phyloP scores from a whole-genome alignment of 2,113 vertebrate species.

The Perca fluviatilis region DNA sequence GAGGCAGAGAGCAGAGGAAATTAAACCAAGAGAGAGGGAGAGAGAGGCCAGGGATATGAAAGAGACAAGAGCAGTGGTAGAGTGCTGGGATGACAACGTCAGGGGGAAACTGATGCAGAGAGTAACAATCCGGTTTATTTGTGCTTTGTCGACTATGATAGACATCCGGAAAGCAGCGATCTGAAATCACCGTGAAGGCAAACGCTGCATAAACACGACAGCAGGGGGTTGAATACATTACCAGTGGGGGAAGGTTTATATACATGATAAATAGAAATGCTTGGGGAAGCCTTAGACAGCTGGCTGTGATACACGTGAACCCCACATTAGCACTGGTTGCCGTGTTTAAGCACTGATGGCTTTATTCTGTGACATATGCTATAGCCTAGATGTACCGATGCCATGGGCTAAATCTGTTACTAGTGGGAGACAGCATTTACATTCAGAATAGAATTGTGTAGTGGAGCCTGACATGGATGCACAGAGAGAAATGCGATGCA shows the following conservation, averaged over 20 bases:
- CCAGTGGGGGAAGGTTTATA: conserved; percentile 21
- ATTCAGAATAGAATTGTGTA: background rate
- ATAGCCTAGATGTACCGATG: conserved; percentile 8
- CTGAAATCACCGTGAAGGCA: conserved; percentile 54
- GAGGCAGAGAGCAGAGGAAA: conserved; percentile 49
- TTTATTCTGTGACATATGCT: conserved; percentile 25
- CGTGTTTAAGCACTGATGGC: conserved; percentile 18
- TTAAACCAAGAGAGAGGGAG: conserved; percentile 24
- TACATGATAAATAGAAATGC: conserved; percentile 32
- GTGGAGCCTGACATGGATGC: conserved; percentile 7
- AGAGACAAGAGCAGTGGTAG: conserved; percentile 22
- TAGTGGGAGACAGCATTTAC: background rate
- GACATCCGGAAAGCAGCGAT: conserved; percentile 34
- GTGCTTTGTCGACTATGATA: conserved; percentile 61
- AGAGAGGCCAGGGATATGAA: conserved; percentile 42
- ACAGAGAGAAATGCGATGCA: background rate
- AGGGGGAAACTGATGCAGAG: conserved; percentile 61
- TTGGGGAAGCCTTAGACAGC: conserved; percentile 38
- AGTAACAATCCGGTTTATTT: conserved; percentile 74
- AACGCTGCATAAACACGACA: conserved; percentile 47
- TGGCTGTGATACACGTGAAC: conserved; percentile 10
- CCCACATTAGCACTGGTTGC: conserved; percentile 4
- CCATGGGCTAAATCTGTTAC: background rate
- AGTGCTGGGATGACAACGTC: conserved; percentile 56
- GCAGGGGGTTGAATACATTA: conserved; percentile 52